phyloP scores from a whole-genome alignment of 2,888 invertebrate genomes.

The Tipula vernalis region DNA sequence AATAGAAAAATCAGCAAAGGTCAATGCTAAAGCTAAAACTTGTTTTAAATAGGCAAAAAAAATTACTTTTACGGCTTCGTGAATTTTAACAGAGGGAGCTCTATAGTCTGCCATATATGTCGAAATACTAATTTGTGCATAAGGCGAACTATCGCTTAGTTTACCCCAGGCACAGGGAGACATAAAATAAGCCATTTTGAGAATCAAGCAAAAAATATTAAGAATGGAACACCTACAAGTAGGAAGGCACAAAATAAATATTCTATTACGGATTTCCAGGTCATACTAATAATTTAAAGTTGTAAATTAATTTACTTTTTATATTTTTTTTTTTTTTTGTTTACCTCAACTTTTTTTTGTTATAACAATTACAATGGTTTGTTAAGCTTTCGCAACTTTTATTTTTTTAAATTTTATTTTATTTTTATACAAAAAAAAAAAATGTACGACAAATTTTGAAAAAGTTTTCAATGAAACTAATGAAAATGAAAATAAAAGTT shows the following conservation, averaged over 20 bases:
- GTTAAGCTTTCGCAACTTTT: not conserved
- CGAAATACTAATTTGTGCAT: not conserved
- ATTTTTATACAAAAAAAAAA: not conserved
- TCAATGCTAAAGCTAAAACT: not conserved
- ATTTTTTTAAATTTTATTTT: not conserved
- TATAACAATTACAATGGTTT: not conserved
- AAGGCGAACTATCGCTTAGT: not conserved
- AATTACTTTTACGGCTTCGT: not conserved
- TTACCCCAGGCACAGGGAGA: not conserved
- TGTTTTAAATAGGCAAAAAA: not conserved
- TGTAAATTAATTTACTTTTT: not conserved
- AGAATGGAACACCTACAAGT: not conserved
- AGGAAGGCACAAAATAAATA: not conserved
- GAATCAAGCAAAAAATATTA: not conserved
- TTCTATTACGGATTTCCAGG: not conserved
- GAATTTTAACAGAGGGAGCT: not conserved
- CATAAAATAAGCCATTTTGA: not conserved
- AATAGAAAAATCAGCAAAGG: not conserved
- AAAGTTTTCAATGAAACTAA: not conserved
- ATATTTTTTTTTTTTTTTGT: not conserved
- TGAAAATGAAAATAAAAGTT: not conserved
- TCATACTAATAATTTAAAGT: not conserved
- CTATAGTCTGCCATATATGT: not conserved
- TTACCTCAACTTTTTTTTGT: not conserved
- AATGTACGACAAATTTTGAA: not conserved